Percentiles rank a stretch among this genome's conserved stretches.
phyloP scores from a whole-genome alignment of 1,140 invertebrate genomes.

The Sinonovacula constricta region DNA sequence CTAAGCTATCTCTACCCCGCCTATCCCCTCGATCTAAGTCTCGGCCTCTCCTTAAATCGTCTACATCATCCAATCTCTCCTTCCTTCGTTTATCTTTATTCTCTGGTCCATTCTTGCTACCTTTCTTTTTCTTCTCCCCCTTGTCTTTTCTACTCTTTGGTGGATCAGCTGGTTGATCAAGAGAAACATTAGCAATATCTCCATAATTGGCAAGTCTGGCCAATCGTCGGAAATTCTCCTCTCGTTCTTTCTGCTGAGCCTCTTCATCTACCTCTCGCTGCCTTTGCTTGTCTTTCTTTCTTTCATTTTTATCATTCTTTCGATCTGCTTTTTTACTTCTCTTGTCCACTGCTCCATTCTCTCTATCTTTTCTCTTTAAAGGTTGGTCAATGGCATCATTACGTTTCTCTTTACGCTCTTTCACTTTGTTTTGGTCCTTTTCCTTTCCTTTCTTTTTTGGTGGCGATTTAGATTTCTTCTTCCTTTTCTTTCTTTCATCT shows the following conservation, averaged over 20 bases:
- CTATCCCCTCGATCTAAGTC: constrained; percentile 10
- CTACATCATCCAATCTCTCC: constrained; percentile 10
- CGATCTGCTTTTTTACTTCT: not conserved
- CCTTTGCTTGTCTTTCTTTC: constrained; percentile 22
- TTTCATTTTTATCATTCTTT: constrained; percentile 2
- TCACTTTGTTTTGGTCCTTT: constrained; percentile 22
- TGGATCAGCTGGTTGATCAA: constrained; percentile 21
- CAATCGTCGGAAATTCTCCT: constrained; percentile 35
- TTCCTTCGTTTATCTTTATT: constrained; percentile 29
- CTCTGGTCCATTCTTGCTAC: constrained; percentile 10
- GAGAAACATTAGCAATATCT: constrained; percentile 26
- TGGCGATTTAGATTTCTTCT: constrained; percentile 12
- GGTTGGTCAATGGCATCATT: too few relatives aligned
- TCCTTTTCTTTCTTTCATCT: constrained; percentile 43
- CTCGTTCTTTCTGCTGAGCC: constrained; percentile 16
- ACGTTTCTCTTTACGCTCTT: too few relatives aligned
- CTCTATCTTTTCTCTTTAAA: too few relatives aligned
- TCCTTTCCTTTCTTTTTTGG: constrained; percentile 7
- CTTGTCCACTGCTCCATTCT: constrained; percentile 6
- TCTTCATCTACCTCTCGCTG: constrained; percentile 1
- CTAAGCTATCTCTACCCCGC: not conserved
- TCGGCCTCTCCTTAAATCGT: not conserved
- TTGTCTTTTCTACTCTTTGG: constrained; percentile 46
- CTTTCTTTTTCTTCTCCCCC: constrained; percentile 25
- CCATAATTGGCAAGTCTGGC: constrained; percentile 50